A percentile compares a stretch with the other conserved stretches of the same genome.
Conservation (phyloP, 2,113 vertebrate species). For the Psilopogon haemacephalus region DNA sequence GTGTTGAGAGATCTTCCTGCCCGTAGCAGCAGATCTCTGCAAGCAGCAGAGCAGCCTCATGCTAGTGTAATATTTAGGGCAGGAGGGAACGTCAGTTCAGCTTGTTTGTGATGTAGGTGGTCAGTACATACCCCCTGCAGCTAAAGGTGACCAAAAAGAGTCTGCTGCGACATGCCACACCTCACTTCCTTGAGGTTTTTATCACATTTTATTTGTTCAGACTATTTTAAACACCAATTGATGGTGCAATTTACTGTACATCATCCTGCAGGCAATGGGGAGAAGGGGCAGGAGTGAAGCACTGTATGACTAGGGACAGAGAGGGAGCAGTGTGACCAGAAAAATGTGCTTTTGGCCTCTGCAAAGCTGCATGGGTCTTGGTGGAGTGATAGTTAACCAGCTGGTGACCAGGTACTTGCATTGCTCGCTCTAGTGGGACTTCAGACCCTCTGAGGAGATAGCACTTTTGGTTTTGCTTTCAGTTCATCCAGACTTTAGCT, state of each 20-base stretch:
- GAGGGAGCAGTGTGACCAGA: background rate
- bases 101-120: background rate
- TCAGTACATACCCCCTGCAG: background rate
- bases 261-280: background rate
- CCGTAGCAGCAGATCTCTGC: background rate
- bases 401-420: background rate
- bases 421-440: background rate
- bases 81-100: background rate
- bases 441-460: background rate
- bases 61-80: background rate
- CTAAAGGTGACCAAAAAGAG: background rate
- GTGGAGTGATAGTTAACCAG: background rate
- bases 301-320: background rate
- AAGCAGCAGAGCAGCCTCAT: background rate
- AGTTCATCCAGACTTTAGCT: background rate
- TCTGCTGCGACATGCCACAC: background rate
- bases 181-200: background rate
- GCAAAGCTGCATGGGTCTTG: background rate
- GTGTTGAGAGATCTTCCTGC: slow-evolving; percentile 53
- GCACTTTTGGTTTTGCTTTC: background rate
- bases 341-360: background rate
- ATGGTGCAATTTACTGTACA: background rate
- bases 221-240: background rate
- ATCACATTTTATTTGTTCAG: background rate
- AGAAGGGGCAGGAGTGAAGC: background rate